phyloP scores from a whole-genome alignment of 2,888 invertebrate genomes.

The Tiliacea aurago region DNA sequence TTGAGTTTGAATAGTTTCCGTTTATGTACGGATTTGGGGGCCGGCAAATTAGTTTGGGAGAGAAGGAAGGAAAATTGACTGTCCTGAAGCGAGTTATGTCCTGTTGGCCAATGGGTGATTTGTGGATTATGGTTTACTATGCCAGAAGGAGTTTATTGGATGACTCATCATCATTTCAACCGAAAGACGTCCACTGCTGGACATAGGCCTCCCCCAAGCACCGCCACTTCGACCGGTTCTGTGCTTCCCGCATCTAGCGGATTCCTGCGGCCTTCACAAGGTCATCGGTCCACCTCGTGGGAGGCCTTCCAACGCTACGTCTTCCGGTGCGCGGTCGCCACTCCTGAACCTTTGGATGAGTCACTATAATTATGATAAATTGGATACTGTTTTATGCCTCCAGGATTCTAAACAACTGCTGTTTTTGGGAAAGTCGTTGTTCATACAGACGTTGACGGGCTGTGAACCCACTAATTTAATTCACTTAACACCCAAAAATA shows the following conservation, averaged over 20 bases:
- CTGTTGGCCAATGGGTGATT: not conserved
- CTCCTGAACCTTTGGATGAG: too few species aligned
- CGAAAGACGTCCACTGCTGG: too few species aligned
- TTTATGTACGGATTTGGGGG: slow-evolving; percentile 55
- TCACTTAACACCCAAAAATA: slow-evolving; percentile 11
- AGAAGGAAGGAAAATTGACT: slow-evolving; percentile 15
- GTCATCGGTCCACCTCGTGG: too few species aligned
- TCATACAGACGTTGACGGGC: not conserved
- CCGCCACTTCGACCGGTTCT: too few species aligned
- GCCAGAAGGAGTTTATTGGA: not conserved
- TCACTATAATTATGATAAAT: not conserved
- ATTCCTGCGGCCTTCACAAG: too few species aligned
- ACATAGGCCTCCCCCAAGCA: too few species aligned
- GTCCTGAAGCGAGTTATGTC: not conserved
- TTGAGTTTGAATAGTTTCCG: slow-evolving; percentile 64
- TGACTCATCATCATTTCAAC: not conserved
- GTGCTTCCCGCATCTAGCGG: too few species aligned
- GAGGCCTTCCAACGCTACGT: too few species aligned
- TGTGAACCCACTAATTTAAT: not conserved
- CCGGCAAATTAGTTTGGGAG: not conserved
- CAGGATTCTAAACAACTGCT: not conserved
- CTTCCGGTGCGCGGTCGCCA: too few species aligned
- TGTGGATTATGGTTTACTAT: not conserved
- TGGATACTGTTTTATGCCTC: not conserved
- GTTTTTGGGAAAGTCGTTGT: slow-evolving; percentile 10